Evolutionary conservation across 2,888 invertebrate genomes (phyloP).

Genomic region (Nomada goodeniana): DNA sequence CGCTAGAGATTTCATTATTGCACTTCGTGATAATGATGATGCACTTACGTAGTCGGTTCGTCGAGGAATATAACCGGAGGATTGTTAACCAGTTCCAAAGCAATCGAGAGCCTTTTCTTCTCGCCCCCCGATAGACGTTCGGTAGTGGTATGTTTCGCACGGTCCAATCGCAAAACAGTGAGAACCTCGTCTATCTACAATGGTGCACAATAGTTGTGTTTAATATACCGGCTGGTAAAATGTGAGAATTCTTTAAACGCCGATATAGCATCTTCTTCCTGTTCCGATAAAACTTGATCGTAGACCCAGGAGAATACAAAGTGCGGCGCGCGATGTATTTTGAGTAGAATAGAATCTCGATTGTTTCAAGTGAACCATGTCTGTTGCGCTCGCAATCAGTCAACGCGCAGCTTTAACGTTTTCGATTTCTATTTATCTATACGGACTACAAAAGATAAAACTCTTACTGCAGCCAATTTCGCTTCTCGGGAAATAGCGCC

Average conservation of each 20-base stretch:
- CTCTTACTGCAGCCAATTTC: slow-evolving; percentile 90
- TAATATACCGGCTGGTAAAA: neutral
- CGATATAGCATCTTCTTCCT: neutral
- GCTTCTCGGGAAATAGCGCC: slow-evolving; percentile 87
- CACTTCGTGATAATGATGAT: too few species aligned
- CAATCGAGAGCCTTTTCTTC: slow-evolving; percentile 96
- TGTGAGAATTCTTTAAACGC: neutral
- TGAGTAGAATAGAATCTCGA: neutral
- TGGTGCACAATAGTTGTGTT: neutral
- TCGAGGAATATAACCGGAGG: slow-evolving; percentile 98
- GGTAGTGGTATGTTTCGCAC: slow-evolving; percentile 90
- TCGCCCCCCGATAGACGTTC: slow-evolving; percentile 95
- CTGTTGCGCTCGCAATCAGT: neutral
- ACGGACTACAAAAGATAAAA: neutral
- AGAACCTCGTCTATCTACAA: slow-evolving; percentile 94
- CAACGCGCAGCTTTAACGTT: neutral
- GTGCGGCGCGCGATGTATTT: slow-evolving; percentile 4
- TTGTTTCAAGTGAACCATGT: neutral
- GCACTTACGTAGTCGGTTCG: slow-evolving; percentile 96
- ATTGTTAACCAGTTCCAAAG: slow-evolving; percentile 96
- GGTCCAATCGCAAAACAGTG: slow-evolving; percentile 90
- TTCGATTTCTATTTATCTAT: neutral
- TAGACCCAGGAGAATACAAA: slow-evolving; percentile 23
- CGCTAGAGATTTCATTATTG: neutral
- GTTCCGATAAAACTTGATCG: neutral